Conservation (phyloP, 2,113 vertebrate genomes). For the Cnemophilus loriae region DNA sequence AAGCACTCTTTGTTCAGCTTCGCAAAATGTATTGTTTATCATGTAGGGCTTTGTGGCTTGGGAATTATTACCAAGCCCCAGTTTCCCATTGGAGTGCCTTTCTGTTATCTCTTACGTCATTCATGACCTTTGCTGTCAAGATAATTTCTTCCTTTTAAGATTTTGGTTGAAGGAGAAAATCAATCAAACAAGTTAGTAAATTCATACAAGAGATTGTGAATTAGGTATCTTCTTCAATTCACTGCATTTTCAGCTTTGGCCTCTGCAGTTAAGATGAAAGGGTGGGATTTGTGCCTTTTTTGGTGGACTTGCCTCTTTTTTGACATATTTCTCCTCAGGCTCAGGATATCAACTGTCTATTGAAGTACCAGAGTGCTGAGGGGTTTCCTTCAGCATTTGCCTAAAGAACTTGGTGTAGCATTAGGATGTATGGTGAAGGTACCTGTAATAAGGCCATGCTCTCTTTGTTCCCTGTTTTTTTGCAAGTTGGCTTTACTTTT, state of each 20-base stretch:
- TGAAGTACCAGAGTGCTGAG: neutral
- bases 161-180: neutral
- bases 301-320: neutral
- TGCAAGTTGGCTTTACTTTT: neutral
- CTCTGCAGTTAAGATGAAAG: neutral
- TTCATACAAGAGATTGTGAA: neutral
- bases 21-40: neutral
- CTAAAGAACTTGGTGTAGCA: neutral
- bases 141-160: neutral
- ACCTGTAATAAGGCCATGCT: neutral
- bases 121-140: neutral
- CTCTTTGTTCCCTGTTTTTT: neutral
- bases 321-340: neutral
- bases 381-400: neutral
- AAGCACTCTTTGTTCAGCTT: neutral
- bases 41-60: neutral
- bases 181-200: neutral
- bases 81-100: neutral
- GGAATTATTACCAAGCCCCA: neutral
- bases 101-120: neutral
- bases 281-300: neutral
- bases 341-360: neutral
- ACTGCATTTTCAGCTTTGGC: neutral
- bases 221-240: neutral
- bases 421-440: neutral